Base-by-base conservation (phyloP, 35 echinoderm and acorn worm species). In the Acanthaster planci region DNA sequence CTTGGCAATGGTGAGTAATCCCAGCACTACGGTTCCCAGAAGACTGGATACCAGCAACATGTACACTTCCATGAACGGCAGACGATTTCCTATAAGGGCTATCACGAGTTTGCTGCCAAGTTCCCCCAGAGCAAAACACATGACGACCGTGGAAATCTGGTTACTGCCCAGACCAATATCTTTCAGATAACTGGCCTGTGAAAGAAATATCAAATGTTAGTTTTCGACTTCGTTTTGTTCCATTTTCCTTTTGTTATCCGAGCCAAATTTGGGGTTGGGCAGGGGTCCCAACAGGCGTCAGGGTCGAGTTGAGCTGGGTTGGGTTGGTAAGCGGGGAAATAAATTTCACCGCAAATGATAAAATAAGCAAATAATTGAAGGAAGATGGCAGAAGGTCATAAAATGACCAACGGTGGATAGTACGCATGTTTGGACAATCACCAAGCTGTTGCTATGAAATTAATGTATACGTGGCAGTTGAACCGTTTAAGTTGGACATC, bases 111-210 rank as follows among this genome's bases (percentile, higher is more conserved):
- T 72, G 19, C 64, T 26, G 34, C 26, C 64, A 30, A 72, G 23
- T 72, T 72, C 64, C n/a, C 64, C 64, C 0, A 72, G 10, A 35
- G 64, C 64, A 34, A 72, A 72, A 26, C 14, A 34, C 23, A 72
- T 9, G 15, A 72, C 30, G 4, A 72, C 64, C 1, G 34, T 14
- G 64, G 64, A 21, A 31, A 72, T 72, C 19, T 29, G 18, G 5
- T 72, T 34, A 9, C 29, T 72, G 64, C 30, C 34, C 18, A 72
- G 64, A 35, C 29, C 64, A 72, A 26, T 2, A 1, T 8, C 29
- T 14, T 72, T 26, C 64, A 72, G 22, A 72, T 27, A 72, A 72
- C 64, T 72, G 23, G 64, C 64, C 64, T 72, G 34, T 9, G 23
- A 34, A 14, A 30, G 30, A 21, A 0, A 34, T 27, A 9, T 2